Evolutionary conservation across 1,140 invertebrate genomes (phyloP), one percentile per base, ranked within the genome.

Genomic region (Neodiprion virginianus): DNA sequence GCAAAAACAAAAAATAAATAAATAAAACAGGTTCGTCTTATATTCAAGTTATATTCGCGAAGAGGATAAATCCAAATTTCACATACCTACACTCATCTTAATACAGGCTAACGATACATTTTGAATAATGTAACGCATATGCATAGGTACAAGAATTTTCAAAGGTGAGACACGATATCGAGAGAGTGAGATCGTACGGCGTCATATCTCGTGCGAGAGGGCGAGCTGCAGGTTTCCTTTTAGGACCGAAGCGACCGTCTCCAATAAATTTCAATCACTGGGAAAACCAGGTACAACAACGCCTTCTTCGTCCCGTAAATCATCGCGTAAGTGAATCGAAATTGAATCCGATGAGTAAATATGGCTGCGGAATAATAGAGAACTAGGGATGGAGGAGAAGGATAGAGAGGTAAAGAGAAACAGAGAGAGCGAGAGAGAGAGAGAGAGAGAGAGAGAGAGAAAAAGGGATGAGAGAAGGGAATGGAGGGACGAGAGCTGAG

Each of bases 291-390:
- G 67, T 10, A n/a, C 10, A n/a, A 61, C 9, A 11, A 68, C 17
- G 21, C 17, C 17, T 21, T 21, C 17, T 49, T 75, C 76, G 79
- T 79, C 74, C 81, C 79, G 78, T 87, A 87, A 87, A 87, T 87
- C 85, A 87, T 87, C 81, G 77, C 79, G 78, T 87, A 87, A 88
- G 85, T 88, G 86, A 88, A 86, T 81, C 83, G 71, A 83, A 88
- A 88, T 87, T 88, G 87, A 87, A 88, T 87, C 79, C 84, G 87
- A 87, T 86, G 86, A 87, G 85, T 88, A 88, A 87, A 87, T 87
- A 88, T 87, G 84, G 81, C 82, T 83, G 66, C 23, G 72, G 72
- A 71, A 48, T 75, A 40, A 61, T n/a, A 61, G 53, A 11, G 53
- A 61, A n/a, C n/a, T 11, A n/a, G 53, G n/a, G 53, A n/a, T 11